A percentile compares a stretch with the other conserved stretches of the same genome.
Evolutionary conservation across 2,888 invertebrate species (phyloP).

Genomic region (Morpho achilles): DNA sequence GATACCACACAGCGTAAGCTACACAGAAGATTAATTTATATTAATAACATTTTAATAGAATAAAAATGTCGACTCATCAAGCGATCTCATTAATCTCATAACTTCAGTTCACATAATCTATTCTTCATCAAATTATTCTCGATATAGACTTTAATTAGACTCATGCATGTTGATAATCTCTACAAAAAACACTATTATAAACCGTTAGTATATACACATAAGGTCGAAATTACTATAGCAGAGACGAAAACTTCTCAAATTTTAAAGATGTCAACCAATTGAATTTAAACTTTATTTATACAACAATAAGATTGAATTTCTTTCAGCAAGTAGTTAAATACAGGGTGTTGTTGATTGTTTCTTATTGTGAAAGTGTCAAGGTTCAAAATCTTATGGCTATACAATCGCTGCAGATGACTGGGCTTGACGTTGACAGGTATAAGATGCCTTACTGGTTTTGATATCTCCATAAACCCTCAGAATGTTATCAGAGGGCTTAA

Average conservation of each 20-base stretch:
- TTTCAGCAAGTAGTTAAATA: too few relatives aligned
- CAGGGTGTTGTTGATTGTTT: background rate
- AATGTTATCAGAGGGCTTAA: conserved; percentile 30
- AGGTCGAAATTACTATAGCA: background rate
- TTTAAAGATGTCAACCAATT: background rate
- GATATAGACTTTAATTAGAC: conserved; percentile 8
- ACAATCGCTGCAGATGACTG: conserved; percentile 26
- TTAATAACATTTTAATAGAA: too few relatives aligned
- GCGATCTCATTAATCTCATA: background rate
- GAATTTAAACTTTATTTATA: background rate
- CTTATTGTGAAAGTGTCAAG: conserved; percentile 17
- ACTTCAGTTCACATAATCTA: background rate
- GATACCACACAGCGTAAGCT: background rate
- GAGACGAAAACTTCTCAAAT: background rate
- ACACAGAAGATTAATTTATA: too few relatives aligned
- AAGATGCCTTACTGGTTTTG: conserved; percentile 55
- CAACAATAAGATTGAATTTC: background rate
- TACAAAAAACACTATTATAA: background rate
- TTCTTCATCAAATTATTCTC: conserved; percentile 4
- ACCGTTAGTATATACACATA: background rate
- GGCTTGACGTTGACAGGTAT: conserved; percentile 47
- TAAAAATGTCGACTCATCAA: too few relatives aligned
- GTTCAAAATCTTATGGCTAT: conserved; percentile 27
- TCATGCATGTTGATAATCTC: background rate
- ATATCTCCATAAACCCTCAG: conserved; percentile 56